phyloP scores from a whole-genome alignment of 92 coral and sea anemone genomes.

The Paragorgia papillata region DNA sequence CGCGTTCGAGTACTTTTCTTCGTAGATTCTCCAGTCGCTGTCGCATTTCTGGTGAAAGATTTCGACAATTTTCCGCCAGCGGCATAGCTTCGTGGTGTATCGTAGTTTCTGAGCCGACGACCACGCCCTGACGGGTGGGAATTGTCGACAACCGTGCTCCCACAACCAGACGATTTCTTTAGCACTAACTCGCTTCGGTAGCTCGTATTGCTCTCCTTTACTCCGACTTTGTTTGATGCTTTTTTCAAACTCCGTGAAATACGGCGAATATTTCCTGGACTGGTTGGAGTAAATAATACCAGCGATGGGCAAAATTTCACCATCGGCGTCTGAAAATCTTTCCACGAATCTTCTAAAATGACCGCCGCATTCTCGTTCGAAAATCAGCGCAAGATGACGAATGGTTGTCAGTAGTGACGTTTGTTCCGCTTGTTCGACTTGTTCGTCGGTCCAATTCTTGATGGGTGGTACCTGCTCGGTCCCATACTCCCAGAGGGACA shows the following conservation, averaged over 20 bases:
- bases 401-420: constrained; percentile 83
- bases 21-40: constrained; percentile 85
- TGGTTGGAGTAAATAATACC: constrained; percentile 62
- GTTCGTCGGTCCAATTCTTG: constrained; percentile 93
- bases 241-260: constrained; percentile 30
- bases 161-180: constrained; percentile 93
- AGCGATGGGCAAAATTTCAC: constrained; percentile 88
- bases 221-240: constrained; percentile 28
- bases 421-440: constrained; percentile 84
- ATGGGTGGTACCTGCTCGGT: constrained; percentile 88
- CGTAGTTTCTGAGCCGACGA: constrained; percentile 85
- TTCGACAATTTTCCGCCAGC: constrained; percentile 97
- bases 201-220: constrained; percentile 68
- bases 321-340: constrained; percentile 86
- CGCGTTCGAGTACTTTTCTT: constrained; percentile 94
- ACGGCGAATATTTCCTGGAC: constrained; percentile 30
- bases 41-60: constrained; percentile 91
- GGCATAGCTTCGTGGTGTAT: constrained; percentile 92
- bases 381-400: constrained; percentile 89
- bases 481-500: constrained; percentile 93
- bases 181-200: constrained; percentile 93
- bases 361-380: constrained; percentile 80
- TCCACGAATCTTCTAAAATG: constrained; percentile 80
- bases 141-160: constrained; percentile 94
- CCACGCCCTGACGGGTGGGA: constrained; percentile 98